Conservation (phyloP, 2,888 invertebrate species). For the Bembecia ichneumoniformis region DNA sequence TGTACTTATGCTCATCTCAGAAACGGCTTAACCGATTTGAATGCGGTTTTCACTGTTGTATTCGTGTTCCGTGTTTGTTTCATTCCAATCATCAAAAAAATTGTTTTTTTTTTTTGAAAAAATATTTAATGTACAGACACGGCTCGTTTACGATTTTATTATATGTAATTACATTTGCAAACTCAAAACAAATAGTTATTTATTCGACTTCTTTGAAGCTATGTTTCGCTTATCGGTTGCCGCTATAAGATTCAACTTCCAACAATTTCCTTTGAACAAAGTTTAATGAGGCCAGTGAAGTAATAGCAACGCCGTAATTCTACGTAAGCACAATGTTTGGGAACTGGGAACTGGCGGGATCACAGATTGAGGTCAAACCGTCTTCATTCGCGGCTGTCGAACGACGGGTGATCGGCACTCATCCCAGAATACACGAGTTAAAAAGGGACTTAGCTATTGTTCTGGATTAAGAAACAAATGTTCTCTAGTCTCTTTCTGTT, state of each 20-base stretch:
- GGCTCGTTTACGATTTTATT: too few species aligned
- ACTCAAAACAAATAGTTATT: too few species aligned
- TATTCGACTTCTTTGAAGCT: too few species aligned
- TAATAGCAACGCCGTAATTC: neutral
- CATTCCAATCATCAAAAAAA: too few species aligned
- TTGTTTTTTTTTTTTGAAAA: too few species aligned
- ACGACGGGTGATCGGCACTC: slow-evolving; percentile 42
- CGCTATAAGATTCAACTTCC: neutral
- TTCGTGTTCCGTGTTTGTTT: too few species aligned
- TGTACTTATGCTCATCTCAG: too few species aligned
- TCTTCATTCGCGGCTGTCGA: slow-evolving; percentile 53
- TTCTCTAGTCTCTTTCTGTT: neutral
- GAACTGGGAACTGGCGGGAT: neutral
- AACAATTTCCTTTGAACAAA: neutral
- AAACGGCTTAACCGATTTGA: too few species aligned
- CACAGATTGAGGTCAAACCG: slow-evolving; percentile 37
- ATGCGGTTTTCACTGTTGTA: too few species aligned
- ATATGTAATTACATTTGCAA: too few species aligned
- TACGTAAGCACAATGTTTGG: neutral
- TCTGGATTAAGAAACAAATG: slow-evolving; percentile 27
- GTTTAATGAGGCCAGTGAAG: neutral
- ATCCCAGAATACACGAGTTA: slow-evolving; percentile 54
- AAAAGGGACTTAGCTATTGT: slow-evolving; percentile 40
- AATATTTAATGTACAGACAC: too few species aligned
- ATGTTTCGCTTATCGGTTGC: too few species aligned